Percentiles rank a stretch among this genome's conserved stretches.
Conservation (phyloP, 2,113 vertebrate genomes). For the Lasiurus borealis region DNA sequence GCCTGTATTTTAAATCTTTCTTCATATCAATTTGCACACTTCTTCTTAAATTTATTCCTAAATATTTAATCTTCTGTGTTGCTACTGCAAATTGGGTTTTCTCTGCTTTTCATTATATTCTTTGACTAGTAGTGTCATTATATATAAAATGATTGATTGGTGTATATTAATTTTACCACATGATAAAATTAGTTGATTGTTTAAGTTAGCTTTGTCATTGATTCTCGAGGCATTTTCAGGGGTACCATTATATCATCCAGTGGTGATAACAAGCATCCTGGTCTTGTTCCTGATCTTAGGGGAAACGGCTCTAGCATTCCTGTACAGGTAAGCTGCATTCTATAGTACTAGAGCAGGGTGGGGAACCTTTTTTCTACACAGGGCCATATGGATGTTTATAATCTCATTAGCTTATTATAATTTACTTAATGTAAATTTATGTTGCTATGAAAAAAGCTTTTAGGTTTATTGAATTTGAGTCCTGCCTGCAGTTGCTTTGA, state of each 20-base stretch:
- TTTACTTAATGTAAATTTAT: no score
- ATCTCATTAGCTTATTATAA: no score
- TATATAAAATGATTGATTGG: background rate
- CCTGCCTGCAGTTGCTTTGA: no score
- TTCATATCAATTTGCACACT: background rate
- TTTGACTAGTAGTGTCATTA: background rate
- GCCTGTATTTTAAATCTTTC: background rate
- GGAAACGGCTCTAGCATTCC: background rate
- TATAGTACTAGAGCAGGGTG: background rate
- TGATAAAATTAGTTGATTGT: background rate
- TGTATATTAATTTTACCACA: background rate
- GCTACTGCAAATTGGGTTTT: background rate
- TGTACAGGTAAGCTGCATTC: background rate
- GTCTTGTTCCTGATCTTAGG: background rate
- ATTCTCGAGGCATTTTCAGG: background rate
- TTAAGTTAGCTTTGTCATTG: background rate
- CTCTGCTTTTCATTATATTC: background rate
- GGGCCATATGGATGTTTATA: no score
- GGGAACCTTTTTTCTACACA: no score
- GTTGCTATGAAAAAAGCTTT: no score
- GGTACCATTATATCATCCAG: background rate
- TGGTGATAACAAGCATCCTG: background rate
- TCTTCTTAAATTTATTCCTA: slow-evolving; percentile 9
- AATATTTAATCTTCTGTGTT: background rate
- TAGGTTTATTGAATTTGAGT: no score